Evolutionary conservation across 2,797 vertebrate species (phyloP).

Genomic region (Meriones psammophilus): DNA sequence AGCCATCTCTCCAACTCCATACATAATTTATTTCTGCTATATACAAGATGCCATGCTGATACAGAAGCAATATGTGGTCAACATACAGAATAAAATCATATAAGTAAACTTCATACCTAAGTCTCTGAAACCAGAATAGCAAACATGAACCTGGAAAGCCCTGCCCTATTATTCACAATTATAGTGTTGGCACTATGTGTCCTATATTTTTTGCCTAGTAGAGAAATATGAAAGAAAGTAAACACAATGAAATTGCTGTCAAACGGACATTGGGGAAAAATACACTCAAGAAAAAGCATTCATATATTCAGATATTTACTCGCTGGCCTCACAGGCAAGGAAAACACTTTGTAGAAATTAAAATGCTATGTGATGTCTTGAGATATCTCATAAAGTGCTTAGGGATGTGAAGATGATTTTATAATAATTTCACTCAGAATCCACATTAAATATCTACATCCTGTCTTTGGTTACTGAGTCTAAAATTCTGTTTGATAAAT

Average conservation of each 20-base stretch:
- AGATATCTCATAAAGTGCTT: conserved; percentile 24
- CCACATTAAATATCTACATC: conserved; percentile 11
- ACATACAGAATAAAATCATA: background rate
- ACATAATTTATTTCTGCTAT: too few species aligned
- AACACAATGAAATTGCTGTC: conserved; percentile 27
- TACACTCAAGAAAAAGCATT: background rate
- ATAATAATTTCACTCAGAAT: conserved; percentile 46
- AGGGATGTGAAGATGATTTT: background rate
- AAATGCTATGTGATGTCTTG: conserved; percentile 27
- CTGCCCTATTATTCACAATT: background rate
- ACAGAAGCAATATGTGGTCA: background rate
- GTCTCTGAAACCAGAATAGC: background rate
- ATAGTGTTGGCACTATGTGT: background rate
- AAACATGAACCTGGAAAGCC: background rate
- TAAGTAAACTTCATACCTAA: background rate
- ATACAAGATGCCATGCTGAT: background rate
- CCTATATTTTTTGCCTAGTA: background rate
- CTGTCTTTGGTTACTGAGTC: background rate
- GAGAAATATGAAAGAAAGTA: conserved; percentile 24
- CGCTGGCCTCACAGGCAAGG: background rate
- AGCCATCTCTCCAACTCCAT: background rate
- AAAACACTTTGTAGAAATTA: background rate
- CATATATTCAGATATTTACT: background rate
- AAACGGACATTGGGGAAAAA: conserved; percentile 1
- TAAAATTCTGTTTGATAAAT: conserved; percentile 66